These are phyloP conservation scores for Emberiza fucata DNA, from an alignment of 2,113 vertebrate species.

Conservation along the genomic window DNA sequence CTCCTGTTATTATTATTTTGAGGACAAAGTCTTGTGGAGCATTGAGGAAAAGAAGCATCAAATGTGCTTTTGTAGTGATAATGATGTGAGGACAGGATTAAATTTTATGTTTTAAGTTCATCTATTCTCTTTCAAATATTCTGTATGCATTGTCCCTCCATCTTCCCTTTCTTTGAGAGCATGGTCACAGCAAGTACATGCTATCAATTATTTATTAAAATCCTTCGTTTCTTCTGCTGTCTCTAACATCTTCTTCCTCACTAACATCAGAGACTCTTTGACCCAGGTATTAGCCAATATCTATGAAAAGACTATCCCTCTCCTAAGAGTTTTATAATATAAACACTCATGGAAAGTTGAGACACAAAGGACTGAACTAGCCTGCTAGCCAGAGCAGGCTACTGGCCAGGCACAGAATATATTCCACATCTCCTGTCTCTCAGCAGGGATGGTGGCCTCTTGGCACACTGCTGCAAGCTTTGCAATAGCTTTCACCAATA, in stretches of 20 bases:
- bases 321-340: neutral
- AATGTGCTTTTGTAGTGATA: neutral
- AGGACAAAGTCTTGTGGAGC: neutral
- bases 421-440: neutral
- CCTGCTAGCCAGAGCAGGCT: neutral
- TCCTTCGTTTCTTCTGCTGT: neutral
- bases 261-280: neutral
- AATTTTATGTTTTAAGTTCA: neutral
- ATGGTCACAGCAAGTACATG: neutral
- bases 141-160: neutral
- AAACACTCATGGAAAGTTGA: neutral
- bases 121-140: neutral
- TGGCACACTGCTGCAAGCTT: neutral
- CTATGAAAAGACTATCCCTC: neutral
- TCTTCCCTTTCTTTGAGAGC: neutral
- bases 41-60: neutral
- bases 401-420: neutral
- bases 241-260: neutral
- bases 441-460: neutral
- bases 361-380: neutral
- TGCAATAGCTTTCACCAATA: neutral
- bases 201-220: slow-evolving; percentile 13
- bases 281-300: neutral
- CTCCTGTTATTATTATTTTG: neutral
- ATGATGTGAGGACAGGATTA: neutral